These are phyloP conservation scores for Latrodectus elegans DNA, from an alignment of 2,888 invertebrate genomes.

Conservation along the genomic window DNA sequence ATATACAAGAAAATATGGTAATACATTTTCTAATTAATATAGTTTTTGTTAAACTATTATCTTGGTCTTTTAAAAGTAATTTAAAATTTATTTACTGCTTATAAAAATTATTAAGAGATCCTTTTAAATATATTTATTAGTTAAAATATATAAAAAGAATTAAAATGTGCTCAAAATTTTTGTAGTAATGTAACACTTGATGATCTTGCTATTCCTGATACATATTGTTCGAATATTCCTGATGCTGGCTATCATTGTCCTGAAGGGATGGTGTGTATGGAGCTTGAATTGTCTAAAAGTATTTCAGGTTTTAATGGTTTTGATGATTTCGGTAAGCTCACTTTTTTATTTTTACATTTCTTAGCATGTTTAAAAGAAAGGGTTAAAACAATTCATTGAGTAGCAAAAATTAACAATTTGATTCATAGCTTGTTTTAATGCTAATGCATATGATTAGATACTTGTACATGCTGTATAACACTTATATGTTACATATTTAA, in stretches of 20 bases:
- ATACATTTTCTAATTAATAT: not conserved
- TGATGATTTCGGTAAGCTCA: constrained; percentile 90
- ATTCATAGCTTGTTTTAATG: too few relatives aligned
- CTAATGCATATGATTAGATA: too few relatives aligned
- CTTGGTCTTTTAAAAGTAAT: not conserved
- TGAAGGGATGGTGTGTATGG: constrained; percentile 95
- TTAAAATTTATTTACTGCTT: too few relatives aligned
- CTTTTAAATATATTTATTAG: too few relatives aligned
- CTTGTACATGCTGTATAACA: too few relatives aligned
- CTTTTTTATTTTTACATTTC: constrained; percentile 66
- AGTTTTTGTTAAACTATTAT: not conserved
- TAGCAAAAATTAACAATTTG: too few relatives aligned
- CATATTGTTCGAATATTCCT: constrained; percentile 95
- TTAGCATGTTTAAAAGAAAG: not conserved
- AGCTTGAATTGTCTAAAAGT: constrained; percentile 90
- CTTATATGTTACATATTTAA: too few relatives aligned
- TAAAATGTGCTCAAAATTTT: not conserved
- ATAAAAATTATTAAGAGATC: too few relatives aligned
- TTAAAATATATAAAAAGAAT: too few relatives aligned
- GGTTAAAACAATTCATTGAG: too few relatives aligned
- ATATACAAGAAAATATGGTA: too few relatives aligned
- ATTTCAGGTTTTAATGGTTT: constrained; percentile 99
- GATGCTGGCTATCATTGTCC: constrained; percentile 98
- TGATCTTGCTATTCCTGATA: constrained; percentile 97
- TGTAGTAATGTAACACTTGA: constrained; percentile 89